Conservation (phyloP, 2,888 invertebrate genomes). For the Meiosimyza decipiens region DNA sequence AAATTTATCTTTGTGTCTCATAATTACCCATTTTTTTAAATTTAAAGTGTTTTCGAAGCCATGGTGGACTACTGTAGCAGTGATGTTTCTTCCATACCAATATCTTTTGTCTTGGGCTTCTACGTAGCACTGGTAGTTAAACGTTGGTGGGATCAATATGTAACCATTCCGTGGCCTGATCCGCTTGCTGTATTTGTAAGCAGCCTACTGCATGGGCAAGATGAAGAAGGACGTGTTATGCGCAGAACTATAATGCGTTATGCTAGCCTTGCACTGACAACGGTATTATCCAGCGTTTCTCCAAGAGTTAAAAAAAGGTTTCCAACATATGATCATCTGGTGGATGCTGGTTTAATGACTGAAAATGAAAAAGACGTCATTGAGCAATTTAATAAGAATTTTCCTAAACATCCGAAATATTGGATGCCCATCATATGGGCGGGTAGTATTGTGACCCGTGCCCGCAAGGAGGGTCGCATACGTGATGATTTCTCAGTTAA, state of each 20-base stretch:
- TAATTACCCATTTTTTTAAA: not conserved
- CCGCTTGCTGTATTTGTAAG: conserved; percentile 84
- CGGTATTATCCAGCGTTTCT: conserved; percentile 86
- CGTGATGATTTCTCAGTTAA: conserved; percentile 92
- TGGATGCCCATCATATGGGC: conserved; percentile 94
- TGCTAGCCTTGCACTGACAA: conserved; percentile 83
- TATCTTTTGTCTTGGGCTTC: conserved; percentile 93
- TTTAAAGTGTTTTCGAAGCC: conserved; percentile 77
- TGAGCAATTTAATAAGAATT: conserved; percentile 78
- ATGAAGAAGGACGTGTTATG: conserved; percentile 84
- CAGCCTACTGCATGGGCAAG: conserved; percentile 83
- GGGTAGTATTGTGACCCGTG: conserved; percentile 85
- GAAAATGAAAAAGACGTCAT: conserved; percentile 84
- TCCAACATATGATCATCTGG: conserved; percentile 83
- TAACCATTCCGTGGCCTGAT: conserved; percentile 85
- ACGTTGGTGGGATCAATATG: conserved; percentile 91
- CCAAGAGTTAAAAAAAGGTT: conserved; percentile 89
- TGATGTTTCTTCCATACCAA: conserved; percentile 84
- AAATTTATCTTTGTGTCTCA: not conserved
- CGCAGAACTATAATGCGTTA: conserved; percentile 83
- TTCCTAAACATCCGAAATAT: conserved; percentile 86
- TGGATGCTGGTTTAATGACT: conserved; percentile 83
- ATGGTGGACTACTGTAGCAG: conserved; percentile 83
- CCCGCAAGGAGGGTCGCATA: conserved; percentile 86
- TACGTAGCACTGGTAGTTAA: conserved; percentile 92